Evolutionary conservation across 64 coral and sea anemone genomes (phyloP).

Genomic region (Astreopora myriophthalma): DNA sequence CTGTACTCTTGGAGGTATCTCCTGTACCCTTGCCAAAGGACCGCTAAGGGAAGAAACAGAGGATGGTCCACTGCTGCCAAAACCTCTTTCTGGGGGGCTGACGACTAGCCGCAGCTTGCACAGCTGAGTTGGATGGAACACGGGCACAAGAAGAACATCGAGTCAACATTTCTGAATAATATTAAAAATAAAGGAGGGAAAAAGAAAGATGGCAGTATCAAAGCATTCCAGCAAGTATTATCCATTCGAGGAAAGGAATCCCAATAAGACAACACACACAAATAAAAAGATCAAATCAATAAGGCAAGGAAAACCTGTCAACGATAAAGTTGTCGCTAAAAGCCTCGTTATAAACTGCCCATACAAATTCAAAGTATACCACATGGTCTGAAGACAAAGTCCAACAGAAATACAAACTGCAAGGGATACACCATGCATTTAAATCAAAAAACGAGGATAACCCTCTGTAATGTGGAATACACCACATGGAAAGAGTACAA

Average conservation of each 20-base stretch:
- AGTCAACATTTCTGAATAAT: neutral
- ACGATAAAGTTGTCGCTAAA: neutral
- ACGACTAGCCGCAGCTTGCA: neutral
- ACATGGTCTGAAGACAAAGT: neutral
- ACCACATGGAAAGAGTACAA: neutral
- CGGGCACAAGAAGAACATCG: neutral
- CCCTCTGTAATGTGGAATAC: neutral
- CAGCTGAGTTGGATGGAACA: neutral
- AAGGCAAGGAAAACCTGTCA: conserved; percentile 10
- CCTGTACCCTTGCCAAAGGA: neutral
- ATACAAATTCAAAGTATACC: neutral
- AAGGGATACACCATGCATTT: neutral
- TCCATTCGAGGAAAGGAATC: neutral
- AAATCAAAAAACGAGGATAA: neutral
- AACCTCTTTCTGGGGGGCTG: neutral
- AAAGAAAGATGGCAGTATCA: conserved; percentile 3
- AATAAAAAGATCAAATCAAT: neutral
- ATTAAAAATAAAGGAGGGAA: neutral
- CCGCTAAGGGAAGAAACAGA: neutral
- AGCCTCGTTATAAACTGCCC: neutral
- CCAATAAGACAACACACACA: neutral
- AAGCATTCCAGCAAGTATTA: neutral
- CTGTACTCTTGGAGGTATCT: neutral
- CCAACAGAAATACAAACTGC: neutral
- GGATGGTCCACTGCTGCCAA: neutral